Evolutionary conservation across 2,113 vertebrate species (phyloP).

Genomic region (Siniperca chuatsi): DNA sequence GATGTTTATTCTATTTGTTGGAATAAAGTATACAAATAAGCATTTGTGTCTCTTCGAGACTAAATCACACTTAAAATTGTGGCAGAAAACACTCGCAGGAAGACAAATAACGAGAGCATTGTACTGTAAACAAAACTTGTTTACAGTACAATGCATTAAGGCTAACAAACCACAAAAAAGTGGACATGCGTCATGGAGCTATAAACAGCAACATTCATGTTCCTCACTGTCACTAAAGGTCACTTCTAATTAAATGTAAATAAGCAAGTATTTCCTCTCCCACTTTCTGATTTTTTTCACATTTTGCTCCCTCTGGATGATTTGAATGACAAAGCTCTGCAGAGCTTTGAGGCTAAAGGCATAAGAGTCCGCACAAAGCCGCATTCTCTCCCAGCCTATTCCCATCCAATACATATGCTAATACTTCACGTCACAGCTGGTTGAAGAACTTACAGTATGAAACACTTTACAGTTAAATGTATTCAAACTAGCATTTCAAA

Average conservation of each 20-base stretch:
- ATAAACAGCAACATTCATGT: background rate
- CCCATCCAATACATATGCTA: slow-evolving; percentile 72
- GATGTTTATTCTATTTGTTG: slow-evolving; percentile 36
- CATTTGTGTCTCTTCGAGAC: slow-evolving; percentile 2
- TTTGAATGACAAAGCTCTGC: slow-evolving; percentile 70
- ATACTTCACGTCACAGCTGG: slow-evolving; percentile 54
- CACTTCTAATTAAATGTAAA: slow-evolving; percentile 53
- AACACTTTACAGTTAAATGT: slow-evolving; percentile 55
- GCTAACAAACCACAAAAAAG: slow-evolving; percentile 3
- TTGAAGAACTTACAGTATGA: slow-evolving; percentile 50
- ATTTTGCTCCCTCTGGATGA: slow-evolving; percentile 45
- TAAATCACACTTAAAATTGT: slow-evolving; percentile 4
- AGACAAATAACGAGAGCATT: slow-evolving; percentile 30
- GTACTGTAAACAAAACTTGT: slow-evolving; percentile 13
- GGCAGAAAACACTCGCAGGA: slow-evolving; percentile 3
- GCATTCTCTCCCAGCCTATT: slow-evolving; percentile 30
- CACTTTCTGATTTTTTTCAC: slow-evolving; percentile 37
- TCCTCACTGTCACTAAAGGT: slow-evolving; percentile 32
- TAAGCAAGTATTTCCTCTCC: slow-evolving; percentile 38
- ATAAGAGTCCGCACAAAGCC: slow-evolving; percentile 51
- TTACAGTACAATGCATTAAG: background rate
- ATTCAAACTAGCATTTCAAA: slow-evolving; percentile 54
- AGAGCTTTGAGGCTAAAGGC: slow-evolving; percentile 59
- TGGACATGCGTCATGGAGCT: background rate
- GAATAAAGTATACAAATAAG: slow-evolving; percentile 22